These are phyloP conservation scores for Phaenicophaeus curvirostris DNA, from an alignment of 2,797 vertebrate species.

Conservation along the genomic window DNA sequence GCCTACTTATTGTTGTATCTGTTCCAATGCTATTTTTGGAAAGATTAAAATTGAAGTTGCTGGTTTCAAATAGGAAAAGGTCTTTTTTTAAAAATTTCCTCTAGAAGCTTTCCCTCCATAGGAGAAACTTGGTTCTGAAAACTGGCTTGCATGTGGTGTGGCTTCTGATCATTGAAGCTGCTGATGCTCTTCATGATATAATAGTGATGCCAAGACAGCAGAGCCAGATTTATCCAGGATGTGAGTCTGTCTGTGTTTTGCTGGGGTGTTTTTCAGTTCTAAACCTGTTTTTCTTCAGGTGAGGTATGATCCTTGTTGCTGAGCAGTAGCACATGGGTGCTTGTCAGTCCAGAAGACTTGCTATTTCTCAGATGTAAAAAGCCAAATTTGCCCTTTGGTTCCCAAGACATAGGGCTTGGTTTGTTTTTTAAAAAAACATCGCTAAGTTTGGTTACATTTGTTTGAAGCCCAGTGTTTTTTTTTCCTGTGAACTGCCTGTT, in stretches of 20 bases:
- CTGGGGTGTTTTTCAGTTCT: not conserved
- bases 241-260: not conserved
- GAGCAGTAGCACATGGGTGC: not conserved
- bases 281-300: not conserved
- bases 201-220: not conserved
- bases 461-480: not conserved
- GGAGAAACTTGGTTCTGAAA: not conserved
- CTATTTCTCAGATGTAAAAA: not conserved
- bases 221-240: not conserved
- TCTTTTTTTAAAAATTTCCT: not conserved
- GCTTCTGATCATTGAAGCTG: not conserved
- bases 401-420: too few species aligned
- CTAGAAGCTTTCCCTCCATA: not conserved
- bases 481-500: not conserved
- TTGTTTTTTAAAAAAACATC: not conserved
- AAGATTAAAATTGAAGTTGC: not conserved
- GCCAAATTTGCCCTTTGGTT: not conserved
- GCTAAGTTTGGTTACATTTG: not conserved
- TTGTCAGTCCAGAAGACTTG: not conserved
- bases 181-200: not conserved
- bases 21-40: not conserved
- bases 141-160: accelerated
- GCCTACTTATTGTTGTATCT: not conserved
- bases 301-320: not conserved
- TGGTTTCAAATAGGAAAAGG: not conserved